These are phyloP conservation scores for Drosophila trichaetosa DNA, from an alignment of 2,888 invertebrate species.

Conservation along the genomic window DNA sequence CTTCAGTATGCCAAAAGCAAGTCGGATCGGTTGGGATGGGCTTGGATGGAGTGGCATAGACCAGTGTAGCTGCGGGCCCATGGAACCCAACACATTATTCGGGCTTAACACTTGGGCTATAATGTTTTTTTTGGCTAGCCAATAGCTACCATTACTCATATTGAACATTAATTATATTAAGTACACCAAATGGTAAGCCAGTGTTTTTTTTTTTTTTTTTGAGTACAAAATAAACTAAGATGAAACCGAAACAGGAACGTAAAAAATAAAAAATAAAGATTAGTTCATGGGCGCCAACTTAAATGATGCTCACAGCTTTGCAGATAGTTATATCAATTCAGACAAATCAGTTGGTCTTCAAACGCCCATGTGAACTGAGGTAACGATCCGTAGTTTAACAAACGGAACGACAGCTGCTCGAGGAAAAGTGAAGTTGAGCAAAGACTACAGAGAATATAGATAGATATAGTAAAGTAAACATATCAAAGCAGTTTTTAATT, in stretches of 20 bases:
- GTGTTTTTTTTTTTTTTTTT: slow-evolving; percentile 6
- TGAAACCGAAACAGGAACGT: slow-evolving; percentile 10
- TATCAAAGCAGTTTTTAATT: background rate
- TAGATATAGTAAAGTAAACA: background rate
- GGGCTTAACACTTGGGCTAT: slow-evolving; percentile 15
- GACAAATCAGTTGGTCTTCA: slow-evolving; percentile 26
- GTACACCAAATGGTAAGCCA: slow-evolving; percentile 28
- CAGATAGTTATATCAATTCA: slow-evolving; percentile 37
- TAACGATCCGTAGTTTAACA: background rate
- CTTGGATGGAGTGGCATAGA: background rate
- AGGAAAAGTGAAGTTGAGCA: background rate
- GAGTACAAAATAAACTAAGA: slow-evolving; percentile 20
- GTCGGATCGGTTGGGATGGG: slow-evolving; percentile 10
- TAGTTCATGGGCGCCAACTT: slow-evolving; percentile 41
- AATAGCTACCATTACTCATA: slow-evolving; percentile 65
- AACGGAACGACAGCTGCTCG: background rate
- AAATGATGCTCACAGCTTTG: slow-evolving; percentile 31
- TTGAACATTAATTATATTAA: slow-evolving; percentile 67
- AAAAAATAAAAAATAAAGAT: slow-evolving; percentile 23
- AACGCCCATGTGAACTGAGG: slow-evolving; percentile 15
- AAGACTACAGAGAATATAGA: background rate
- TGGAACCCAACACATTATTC: slow-evolving; percentile 17
- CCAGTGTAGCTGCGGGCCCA: slow-evolving; percentile 33
- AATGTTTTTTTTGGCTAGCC: slow-evolving; percentile 18
- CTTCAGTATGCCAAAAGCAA: slow-evolving; percentile 31